Evolutionary conservation across 2,113 vertebrate genomes (phyloP).

Genomic region (Pipa parva): DNA sequence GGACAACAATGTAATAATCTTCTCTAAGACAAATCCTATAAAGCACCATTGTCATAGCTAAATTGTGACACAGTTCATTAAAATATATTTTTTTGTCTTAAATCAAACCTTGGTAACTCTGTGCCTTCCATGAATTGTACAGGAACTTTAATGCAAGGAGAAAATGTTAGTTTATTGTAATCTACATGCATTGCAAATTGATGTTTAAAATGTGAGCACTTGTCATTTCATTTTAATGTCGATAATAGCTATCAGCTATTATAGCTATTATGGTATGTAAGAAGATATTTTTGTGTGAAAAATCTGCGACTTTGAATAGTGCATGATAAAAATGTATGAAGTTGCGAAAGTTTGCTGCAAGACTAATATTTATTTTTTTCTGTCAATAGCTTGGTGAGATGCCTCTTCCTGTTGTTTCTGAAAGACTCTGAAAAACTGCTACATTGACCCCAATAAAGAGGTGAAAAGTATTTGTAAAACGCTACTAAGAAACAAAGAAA

Average conservation of each 20-base stretch:
- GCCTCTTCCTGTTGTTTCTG: background rate
- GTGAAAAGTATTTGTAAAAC: background rate
- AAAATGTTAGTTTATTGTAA: slow-evolving; percentile 2
- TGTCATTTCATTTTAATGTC: slow-evolving; percentile 35
- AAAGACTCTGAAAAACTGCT: background rate
- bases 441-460: background rate
- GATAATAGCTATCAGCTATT: slow-evolving; percentile 40
- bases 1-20: no score
- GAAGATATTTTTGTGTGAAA: slow-evolving; percentile 25
- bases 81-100: background rate
- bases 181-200: slow-evolving; percentile 28
- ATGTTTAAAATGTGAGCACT: slow-evolving; percentile 14
- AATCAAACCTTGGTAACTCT: background rate
- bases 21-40: no score
- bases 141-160: no score
- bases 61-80: background rate
- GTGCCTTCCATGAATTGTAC: no score
- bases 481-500: background rate
- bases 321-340: slow-evolving; percentile 20
- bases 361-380: background rate
- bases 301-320: slow-evolving; percentile 20
- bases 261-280: slow-evolving; percentile 39
- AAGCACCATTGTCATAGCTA: no score
- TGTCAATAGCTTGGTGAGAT: slow-evolving; percentile 15
- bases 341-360: background rate